Conservation (phyloP, 2,888 invertebrate genomes). For the Dynastes tityus region DNA sequence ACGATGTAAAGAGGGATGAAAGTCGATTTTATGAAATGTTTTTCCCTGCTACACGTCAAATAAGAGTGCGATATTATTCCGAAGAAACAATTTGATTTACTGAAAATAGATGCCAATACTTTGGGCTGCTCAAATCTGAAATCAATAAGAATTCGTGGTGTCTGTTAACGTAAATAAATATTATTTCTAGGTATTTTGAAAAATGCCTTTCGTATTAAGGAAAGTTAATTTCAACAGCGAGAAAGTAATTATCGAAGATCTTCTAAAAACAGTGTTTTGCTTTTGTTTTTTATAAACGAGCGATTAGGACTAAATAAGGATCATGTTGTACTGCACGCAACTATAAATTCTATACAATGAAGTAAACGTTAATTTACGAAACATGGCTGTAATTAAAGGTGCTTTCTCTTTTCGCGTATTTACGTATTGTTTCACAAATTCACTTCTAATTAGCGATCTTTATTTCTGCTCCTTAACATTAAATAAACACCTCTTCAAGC, state of each 20-base stretch:
- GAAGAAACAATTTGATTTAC: too few relatives aligned
- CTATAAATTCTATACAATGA: constrained; percentile 13
- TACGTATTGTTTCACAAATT: constrained; percentile 12
- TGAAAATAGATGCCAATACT: too few relatives aligned
- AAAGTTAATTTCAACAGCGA: background rate
- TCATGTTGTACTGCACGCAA: background rate
- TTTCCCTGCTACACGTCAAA: background rate
- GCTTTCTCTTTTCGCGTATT: constrained; percentile 15
- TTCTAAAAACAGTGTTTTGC: too few relatives aligned
- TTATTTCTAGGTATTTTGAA: too few relatives aligned
- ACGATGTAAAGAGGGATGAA: background rate
- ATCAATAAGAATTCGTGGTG: too few relatives aligned
- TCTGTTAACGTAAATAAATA: too few relatives aligned
- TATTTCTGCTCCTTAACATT: too few relatives aligned
- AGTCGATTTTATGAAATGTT: background rate
- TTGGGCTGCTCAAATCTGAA: too few relatives aligned
- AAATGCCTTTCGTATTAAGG: too few relatives aligned
- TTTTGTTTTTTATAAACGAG: too few relatives aligned
- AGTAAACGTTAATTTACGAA: constrained; percentile 21
- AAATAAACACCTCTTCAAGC: background rate
- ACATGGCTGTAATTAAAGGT: background rate
- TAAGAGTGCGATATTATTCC: too few relatives aligned
- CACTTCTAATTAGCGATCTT: background rate
- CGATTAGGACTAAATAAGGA: background rate
- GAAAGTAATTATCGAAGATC: too few relatives aligned